Conservation (phyloP, 2,888 invertebrate genomes). For the Erannis defoliaria region DNA sequence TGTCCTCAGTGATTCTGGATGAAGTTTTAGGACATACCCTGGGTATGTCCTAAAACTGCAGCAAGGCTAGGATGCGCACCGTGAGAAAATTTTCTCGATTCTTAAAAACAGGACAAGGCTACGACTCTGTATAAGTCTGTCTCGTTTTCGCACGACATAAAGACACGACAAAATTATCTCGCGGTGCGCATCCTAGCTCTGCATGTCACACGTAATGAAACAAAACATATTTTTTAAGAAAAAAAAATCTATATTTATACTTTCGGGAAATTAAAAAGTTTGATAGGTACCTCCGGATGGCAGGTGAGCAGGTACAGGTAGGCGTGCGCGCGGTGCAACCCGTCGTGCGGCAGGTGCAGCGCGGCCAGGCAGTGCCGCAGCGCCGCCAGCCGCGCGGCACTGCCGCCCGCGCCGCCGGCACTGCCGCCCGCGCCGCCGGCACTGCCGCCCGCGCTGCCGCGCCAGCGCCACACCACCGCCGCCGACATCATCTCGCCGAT, state of each 20-base stretch:
- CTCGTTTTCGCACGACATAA: too few species aligned
- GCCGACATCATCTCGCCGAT: conserved; percentile 94
- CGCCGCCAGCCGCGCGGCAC: conserved; percentile 62
- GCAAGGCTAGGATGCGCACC: too few species aligned
- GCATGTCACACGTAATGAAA: too few species aligned
- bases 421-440: conserved; percentile 70
- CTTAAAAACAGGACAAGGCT: too few species aligned
- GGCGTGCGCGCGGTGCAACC: conserved; percentile 94
- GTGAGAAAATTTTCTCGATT: too few species aligned
- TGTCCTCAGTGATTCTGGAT: too few species aligned
- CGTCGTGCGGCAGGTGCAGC: conserved; percentile 72
- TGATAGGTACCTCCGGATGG: conserved; percentile 89
- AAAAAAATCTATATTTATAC: neutral
- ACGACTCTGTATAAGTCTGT: too few species aligned
- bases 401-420: conserved; percentile 68
- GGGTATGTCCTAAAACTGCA: too few species aligned
- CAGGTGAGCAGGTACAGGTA: conserved; percentile 95
- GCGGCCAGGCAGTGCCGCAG: conserved; percentile 79
- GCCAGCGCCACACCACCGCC: conserved; percentile 85
- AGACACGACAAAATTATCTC: too few species aligned
- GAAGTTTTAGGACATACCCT: too few species aligned
- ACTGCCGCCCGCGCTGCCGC: conserved; percentile 45
- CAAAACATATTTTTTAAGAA: too few species aligned
- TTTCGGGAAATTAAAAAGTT: neutral
- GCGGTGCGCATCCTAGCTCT: too few species aligned